Base-by-base conservation (phyloP, 1,140 invertebrate genomes). In the Lerema accius region DNA sequence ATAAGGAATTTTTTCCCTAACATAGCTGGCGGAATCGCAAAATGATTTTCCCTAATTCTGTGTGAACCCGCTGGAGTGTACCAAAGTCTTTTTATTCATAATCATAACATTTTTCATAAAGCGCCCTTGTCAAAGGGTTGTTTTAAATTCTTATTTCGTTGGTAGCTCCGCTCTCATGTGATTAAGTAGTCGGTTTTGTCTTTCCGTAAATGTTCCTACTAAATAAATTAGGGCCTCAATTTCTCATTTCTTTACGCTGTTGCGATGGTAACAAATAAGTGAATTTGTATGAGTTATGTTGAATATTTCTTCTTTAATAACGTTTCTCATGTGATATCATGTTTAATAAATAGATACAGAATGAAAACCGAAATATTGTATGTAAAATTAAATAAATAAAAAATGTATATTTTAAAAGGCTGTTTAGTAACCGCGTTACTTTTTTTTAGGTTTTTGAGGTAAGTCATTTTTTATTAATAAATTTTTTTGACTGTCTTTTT, bases 111-210 rank as follows among this genome's bases (percentile, higher is more conserved):
- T 55, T 55, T 55, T 43, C 23, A 43, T 40, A 43, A 56, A 56
- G 53, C 53, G 40, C 53, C 23, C 13, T 45, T 48, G 13, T 40
- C 50, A 53, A 53, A 53, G 50, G 50, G 19, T 43, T 56, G 53
- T 56, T 56, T 55, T 56, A 32, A 43, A 56, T 56, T 56, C 40
- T 56, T 43, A 28, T 45, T 56, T 56, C 14, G 13, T 17, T 32
- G 14, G 13, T 16, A 43, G 53, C 39, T 56, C 23, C 40, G 6
- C 39, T 40, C 53, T 43, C 28, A 56, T 32, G 53, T 32, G 53
- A 56, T 56, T 56, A 56, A 56, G 53, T 56, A 15, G 39, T 55
- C 37, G 17, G 19, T 55, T 40, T 55, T 55, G 39, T 53, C 9
- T 55, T 53, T 39, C 2, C 13, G 14, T 40, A 23, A 23, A 7